Base-by-base conservation (phyloP, 2,113 vertebrate species). In the Scalopus aquaticus region DNA sequence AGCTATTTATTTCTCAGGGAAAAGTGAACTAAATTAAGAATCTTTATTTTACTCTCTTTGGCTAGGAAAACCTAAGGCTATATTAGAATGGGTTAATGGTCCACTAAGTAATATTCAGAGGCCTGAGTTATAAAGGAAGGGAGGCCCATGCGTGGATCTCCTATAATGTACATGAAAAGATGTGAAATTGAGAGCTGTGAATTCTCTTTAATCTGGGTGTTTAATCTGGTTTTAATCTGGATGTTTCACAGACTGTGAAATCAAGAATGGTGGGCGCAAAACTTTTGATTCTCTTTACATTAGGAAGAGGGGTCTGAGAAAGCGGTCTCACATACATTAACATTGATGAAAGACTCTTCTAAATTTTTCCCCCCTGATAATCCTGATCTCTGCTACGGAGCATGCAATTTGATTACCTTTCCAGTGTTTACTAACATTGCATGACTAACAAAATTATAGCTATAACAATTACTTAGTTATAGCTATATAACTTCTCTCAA, bases 371-470 rank as follows among this genome's bases (percentile, higher is more conserved):
- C 44, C 67, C 12, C 35, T 85, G n/a, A 93, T 90, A 92, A 30
- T 65, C 80, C 80, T 90, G 77, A 88, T 95, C 77, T 95, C 62
- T 90, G 49, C 90, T 88, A 89, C 58, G 65, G 84, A 94, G 62
- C 84, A 86, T 92, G 70, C 76, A 81, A 94, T 96, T 93, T 96
- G 94, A 95, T 96, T 97, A 94, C 88, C 81, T 95, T 93, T 72
- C 84, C 93, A 90, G 84, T 77, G 44, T 87, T 96, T 74, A 93
- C 88, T 96, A 95, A 81, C 54, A 91, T 76, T 96, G 92, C 93
- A 96, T 92, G 69, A 90, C 94, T 96, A 96, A 97, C 90, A 95
- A 92, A 92, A 96, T 96, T 93, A 94, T 90, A 97, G 77, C 90
- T 93, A 90, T 95, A 90, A 97, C 10, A 93, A 95, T 93, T 96